Percentiles rank a stretch among this genome's conserved stretches.
These are phyloP conservation scores for Tapirus terrestris DNA, from an alignment of 2,113 vertebrate species.

Conservation along the genomic window DNA sequence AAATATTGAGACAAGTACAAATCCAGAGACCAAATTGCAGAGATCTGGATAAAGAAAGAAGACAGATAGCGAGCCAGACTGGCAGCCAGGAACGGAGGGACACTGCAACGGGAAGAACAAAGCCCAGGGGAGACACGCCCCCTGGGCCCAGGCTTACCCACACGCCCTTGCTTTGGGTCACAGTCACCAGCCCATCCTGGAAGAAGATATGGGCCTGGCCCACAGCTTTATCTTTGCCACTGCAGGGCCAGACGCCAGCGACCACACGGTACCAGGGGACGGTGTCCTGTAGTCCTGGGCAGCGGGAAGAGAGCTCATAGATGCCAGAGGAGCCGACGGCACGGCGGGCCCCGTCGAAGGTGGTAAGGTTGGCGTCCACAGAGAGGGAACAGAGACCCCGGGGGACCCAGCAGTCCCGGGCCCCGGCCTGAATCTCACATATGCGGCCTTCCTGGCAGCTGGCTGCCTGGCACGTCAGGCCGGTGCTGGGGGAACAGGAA, in stretches of 20 bases:
- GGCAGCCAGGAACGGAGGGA: neutral
- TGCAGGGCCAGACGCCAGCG: slow-evolving; percentile 69
- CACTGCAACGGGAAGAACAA: neutral
- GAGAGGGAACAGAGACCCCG: slow-evolving; percentile 69
- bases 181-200: slow-evolving; percentile 50
- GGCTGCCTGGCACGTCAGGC: slow-evolving; percentile 47
- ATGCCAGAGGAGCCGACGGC: slow-evolving; percentile 33
- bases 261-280: slow-evolving; percentile 78
- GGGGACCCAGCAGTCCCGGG: slow-evolving; percentile 55
- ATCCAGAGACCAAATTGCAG: neutral
- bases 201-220: slow-evolving; percentile 73
- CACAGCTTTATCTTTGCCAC: neutral
- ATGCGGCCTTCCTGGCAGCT: slow-evolving; percentile 43
- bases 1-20: neutral
- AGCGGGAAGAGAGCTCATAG: slow-evolving; percentile 77
- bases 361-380: slow-evolving; percentile 56
- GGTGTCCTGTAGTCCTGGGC: neutral
- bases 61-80: neutral
- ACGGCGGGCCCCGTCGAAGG: slow-evolving; percentile 70
- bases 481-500: slow-evolving; percentile 39
- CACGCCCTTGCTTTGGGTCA: slow-evolving; percentile 43
- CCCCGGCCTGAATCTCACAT: slow-evolving; percentile 68
- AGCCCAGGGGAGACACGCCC: neutral
- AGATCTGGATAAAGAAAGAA: neutral
- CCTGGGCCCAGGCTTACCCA: slow-evolving; percentile 76